Conservation (phyloP, 2,113 vertebrate species). For the Equus quagga region DNA sequence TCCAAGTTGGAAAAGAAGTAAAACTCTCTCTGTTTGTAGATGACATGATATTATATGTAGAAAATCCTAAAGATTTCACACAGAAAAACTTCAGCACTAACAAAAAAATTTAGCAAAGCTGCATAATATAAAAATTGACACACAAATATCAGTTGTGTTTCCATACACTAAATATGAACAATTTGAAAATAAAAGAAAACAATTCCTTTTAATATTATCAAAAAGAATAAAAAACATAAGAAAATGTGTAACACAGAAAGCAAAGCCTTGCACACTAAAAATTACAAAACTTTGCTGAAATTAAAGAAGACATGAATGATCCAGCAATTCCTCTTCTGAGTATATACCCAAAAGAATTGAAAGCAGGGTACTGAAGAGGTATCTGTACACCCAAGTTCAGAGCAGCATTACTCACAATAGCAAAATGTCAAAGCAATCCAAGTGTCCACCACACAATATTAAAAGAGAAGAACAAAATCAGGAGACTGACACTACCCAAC, state of each 20-base stretch:
- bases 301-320: not conserved
- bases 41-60: not conserved
- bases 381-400: not conserved
- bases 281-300: not conserved
- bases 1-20: not conserved
- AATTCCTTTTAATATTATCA: not conserved
- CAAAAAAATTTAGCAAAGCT: not conserved
- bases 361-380: not conserved
- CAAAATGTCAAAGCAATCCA: constrained; percentile 9
- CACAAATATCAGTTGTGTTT: not conserved
- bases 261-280: not conserved
- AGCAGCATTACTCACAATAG: not conserved
- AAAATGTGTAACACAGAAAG: not conserved
- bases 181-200: not conserved
- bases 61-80: not conserved
- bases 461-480: not conserved
- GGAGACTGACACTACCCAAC: not conserved
- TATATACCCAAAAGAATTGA: not conserved
- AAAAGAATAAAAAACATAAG: not conserved
- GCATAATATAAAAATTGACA: not conserved
- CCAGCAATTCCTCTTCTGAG: not conserved
- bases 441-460: not conserved
- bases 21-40: not conserved
- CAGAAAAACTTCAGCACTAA: not conserved
- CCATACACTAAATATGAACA: not conserved